phyloP scores from a whole-genome alignment of 2,113 vertebrate genomes.

The Euleptes europaea region DNA sequence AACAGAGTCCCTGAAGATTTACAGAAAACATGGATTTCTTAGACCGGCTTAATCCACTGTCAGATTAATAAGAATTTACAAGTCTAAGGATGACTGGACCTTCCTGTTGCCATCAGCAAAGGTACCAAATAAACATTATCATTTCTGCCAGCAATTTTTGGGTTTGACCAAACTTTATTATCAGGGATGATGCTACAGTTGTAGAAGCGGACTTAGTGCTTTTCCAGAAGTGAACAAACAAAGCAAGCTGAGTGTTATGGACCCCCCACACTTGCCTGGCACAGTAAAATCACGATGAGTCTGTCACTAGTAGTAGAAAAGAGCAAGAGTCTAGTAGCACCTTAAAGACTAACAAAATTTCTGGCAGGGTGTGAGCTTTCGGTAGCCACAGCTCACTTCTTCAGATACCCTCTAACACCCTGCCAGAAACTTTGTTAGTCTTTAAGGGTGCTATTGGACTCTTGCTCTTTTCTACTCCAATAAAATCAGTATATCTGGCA shows the following conservation, averaged over 20 bases:
- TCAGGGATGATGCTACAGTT: background rate
- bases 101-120: too few relatives aligned
- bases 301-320: too few relatives aligned
- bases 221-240: slow-evolving; percentile 1
- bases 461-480: too few relatives aligned
- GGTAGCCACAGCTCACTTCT: too few relatives aligned
- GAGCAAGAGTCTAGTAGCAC: too few relatives aligned
- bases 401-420: too few relatives aligned
- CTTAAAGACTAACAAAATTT: too few relatives aligned
- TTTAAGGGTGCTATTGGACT: too few relatives aligned
- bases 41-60: background rate
- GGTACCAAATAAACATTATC: background rate
- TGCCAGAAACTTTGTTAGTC: too few relatives aligned
- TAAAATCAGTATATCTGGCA: background rate
- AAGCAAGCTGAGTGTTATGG: background rate
- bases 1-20: background rate
- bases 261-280: background rate
- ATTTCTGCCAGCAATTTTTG: background rate
- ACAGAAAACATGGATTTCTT: background rate
- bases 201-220: slow-evolving; percentile 1
- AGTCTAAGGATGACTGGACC: background rate
- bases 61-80: background rate
- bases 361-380: too few relatives aligned
- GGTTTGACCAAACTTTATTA: background rate
- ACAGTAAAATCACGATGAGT: background rate